These are phyloP conservation scores for Helarctos malayanus DNA, from an alignment of 2,797 vertebrate species.

Conservation along the genomic window DNA sequence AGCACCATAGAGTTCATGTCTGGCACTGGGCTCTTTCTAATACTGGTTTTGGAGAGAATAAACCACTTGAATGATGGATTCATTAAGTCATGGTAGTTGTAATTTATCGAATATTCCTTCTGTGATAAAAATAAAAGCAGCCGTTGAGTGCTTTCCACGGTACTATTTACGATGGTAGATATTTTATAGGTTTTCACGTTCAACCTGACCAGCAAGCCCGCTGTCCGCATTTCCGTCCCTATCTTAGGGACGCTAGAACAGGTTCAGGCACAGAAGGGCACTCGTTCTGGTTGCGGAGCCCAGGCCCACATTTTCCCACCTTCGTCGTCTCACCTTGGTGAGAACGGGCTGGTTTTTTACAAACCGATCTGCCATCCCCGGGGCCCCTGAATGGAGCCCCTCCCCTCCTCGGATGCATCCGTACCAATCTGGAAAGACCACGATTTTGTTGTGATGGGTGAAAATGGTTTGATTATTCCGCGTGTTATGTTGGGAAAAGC, in stretches of 20 bases:
- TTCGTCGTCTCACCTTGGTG: accelerated
- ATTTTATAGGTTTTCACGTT: not conserved
- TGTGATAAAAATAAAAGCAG: not conserved
- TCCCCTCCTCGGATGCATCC: not conserved
- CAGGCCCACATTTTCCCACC: accelerated
- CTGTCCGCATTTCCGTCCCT: not conserved
- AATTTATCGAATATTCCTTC: not conserved
- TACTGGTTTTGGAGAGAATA: not conserved
- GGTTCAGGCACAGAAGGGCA: not conserved
- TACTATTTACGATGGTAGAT: not conserved
- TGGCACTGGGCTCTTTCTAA: not conserved
- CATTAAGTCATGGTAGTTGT: not conserved
- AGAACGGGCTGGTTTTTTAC: not conserved
- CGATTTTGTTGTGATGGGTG: not conserved
- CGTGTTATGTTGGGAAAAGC: not conserved
- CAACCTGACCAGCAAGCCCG: not conserved
- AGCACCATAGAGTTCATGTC: not conserved
- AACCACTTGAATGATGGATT: not conserved
- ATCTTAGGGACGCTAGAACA: not conserved
- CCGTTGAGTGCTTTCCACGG: not conserved
- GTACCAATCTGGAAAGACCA: not conserved
- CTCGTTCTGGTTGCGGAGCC: not conserved
- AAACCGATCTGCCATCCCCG: not conserved
- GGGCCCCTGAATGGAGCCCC: not conserved
- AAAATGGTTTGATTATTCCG: not conserved